Conservation (phyloP, 2,888 invertebrate species). For the Heliconius aoede region DNA sequence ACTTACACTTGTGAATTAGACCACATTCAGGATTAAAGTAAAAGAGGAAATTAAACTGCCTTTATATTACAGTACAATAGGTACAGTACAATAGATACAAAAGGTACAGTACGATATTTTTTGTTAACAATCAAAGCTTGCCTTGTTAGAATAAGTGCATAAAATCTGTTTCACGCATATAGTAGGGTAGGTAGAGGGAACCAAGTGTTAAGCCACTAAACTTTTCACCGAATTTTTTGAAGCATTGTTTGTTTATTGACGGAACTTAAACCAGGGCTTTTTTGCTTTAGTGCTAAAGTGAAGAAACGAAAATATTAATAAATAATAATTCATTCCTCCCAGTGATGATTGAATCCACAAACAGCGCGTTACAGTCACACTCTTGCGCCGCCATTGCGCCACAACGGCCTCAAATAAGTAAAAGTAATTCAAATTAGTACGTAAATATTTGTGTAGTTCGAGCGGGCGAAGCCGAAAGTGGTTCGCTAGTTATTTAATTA, state of each 20-base stretch:
- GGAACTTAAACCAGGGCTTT: neutral
- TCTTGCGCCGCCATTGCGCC: neutral
- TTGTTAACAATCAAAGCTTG: neutral
- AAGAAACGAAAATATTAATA: neutral
- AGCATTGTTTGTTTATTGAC: too few species aligned
- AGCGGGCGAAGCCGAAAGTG: too few species aligned
- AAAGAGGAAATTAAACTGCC: constrained; percentile 22
- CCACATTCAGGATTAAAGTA: neutral
- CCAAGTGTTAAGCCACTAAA: neutral
- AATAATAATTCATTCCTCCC: neutral
- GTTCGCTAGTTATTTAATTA: too few species aligned
- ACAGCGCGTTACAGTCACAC: neutral
- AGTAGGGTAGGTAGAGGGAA: neutral
- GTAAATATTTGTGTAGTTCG: too few species aligned
- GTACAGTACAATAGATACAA: neutral
- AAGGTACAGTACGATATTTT: neutral
- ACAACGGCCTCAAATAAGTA: too few species aligned
- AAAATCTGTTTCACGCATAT: neutral
- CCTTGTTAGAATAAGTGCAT: neutral
- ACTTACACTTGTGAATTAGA: neutral
- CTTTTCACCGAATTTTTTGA: neutral
- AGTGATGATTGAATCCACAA: neutral
- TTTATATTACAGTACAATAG: constrained; percentile 7
- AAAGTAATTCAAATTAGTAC: too few species aligned
- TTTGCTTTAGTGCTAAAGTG: neutral